Percentiles rank a stretch among this genome's conserved stretches.
These are phyloP conservation scores for Anolis apletophallus DNA, from an alignment of 2,797 vertebrate genomes.

Conservation along the genomic window DNA sequence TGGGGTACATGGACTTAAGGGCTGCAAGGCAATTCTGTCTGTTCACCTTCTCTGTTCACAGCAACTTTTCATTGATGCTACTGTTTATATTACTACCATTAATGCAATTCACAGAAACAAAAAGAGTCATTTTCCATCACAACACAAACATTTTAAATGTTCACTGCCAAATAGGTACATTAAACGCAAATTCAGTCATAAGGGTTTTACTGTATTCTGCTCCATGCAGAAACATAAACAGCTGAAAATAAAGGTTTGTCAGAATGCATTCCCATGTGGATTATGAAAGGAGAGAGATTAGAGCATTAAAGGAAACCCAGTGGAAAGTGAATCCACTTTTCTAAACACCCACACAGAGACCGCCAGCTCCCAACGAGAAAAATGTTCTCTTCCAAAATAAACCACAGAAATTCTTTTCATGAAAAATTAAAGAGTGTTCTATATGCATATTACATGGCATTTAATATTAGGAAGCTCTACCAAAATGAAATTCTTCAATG, in stretches of 20 bases:
- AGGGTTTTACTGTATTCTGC: neutral
- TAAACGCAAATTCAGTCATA: constrained; percentile 15
- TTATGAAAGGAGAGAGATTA: constrained; percentile 37
- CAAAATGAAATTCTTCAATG: neutral
- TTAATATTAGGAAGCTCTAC: constrained; percentile 12
- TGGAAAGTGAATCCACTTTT: constrained; percentile 75
- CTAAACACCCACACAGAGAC: constrained; percentile 79
- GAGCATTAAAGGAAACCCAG: constrained; percentile 69
- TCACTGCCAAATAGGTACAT: neutral
- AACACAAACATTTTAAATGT: neutral
- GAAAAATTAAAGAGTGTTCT: constrained; percentile 64
- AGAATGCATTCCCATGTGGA: constrained; percentile 16
- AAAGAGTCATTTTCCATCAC: neutral
- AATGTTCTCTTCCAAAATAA: constrained; percentile 74
- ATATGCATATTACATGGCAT: constrained; percentile 57
- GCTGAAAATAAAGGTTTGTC: constrained; percentile 47
- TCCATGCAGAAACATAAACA: neutral
- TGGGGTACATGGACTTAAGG: neutral
- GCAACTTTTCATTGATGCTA: neutral
- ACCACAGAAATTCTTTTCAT: constrained; percentile 63
- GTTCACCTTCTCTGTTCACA: neutral
- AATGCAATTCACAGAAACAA: neutral
- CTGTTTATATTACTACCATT: neutral
- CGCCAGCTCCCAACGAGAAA: constrained; percentile 75
- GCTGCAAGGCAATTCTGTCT: neutral